A percentile compares a stretch with the other conserved stretches of the same genome.
These are phyloP conservation scores for Matsumyia berberina DNA, from an alignment of 2,888 invertebrate genomes.

Conservation along the genomic window DNA sequence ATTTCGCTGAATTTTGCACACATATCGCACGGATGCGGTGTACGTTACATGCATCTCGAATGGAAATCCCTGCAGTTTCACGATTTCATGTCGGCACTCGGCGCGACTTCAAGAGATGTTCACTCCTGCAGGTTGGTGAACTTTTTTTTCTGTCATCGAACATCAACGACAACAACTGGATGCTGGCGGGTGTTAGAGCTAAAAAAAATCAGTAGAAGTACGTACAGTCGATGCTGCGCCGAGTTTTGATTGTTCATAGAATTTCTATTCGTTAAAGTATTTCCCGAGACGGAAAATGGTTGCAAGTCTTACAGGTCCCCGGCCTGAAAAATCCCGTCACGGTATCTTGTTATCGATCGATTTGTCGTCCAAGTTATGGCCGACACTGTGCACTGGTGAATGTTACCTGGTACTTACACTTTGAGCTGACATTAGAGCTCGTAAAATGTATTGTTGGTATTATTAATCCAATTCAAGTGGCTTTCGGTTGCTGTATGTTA, in stretches of 20 bases:
- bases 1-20: constrained; percentile 55
- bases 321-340: constrained; percentile 28
- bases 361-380: constrained; percentile 65
- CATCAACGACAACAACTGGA: constrained; percentile 15
- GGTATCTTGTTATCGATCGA: constrained; percentile 73
- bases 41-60: constrained; percentile 32
- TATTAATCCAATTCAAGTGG: constrained; percentile 72
- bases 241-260: constrained; percentile 45
- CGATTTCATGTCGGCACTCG: constrained; percentile 37
- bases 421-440: constrained; percentile 59
- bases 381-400: constrained; percentile 32
- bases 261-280: constrained; percentile 46
- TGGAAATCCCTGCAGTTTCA: constrained; percentile 57
- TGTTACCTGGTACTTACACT: constrained; percentile 49
- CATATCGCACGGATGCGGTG: constrained; percentile 63
- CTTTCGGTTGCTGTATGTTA: constrained; percentile 67
- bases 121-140: constrained; percentile 54
- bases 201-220: constrained; percentile 50
- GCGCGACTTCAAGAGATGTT: constrained; percentile 28
- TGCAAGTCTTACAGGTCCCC: constrained; percentile 46
- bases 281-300: constrained; percentile 12
- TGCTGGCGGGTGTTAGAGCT: constrained; percentile 49
- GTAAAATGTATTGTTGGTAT: constrained; percentile 69
- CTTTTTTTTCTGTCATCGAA: constrained; percentile 26
- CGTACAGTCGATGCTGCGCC: constrained; percentile 43